Base-by-base conservation (phyloP, 2,797 vertebrate genomes). In the Crenichthys baileyi region DNA sequence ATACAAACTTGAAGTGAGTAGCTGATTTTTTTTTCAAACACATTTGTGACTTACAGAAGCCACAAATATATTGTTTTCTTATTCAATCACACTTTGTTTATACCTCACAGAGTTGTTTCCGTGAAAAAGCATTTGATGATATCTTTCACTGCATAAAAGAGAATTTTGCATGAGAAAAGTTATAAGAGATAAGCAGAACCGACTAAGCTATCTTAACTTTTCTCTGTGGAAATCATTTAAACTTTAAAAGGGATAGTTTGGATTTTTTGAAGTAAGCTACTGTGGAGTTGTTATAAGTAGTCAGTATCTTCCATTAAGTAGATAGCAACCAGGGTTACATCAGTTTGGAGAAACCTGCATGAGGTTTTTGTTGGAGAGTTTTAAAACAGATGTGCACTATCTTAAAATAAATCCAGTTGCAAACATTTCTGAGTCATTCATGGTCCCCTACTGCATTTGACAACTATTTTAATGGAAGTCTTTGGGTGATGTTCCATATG, bases 1-100 rank as follows among this genome's bases (percentile, higher is more conserved):
- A 58, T 31, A 39, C 24, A 80, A 76, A 79, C 44, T 72, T 16
- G 73, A 46, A 12, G 5, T 67, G 36, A 67, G 71, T 29, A 13
- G 41, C 36, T 79, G 55, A 7, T 75, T 24, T 80, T 1, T 22
- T 36, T 36, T 36, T 36, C 36, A 4, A 36, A 36, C 36, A 36
- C 36, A 36, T 36, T 36, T 36, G 36, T 36, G 36, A 36, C 36
- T 36, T 36, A 36, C 36, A 36, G 36, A 36, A 36, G 36, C 36
- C 36, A 36, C 36, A 36, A 36, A 36, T 36, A 36, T 4, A 36
- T 36, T 36, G 3, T 41, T 53, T 36, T 18, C 50, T 72, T 22
- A 29, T 22, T 1, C 20, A 71, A 48, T 51, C 18, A 61, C 26
- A 63, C 60, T 16, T 20, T 63, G 7, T 31, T 61, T 12, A 61